Evolutionary conservation across 2,797 vertebrate species (phyloP).

Genomic region (Diglossa cyanea): DNA sequence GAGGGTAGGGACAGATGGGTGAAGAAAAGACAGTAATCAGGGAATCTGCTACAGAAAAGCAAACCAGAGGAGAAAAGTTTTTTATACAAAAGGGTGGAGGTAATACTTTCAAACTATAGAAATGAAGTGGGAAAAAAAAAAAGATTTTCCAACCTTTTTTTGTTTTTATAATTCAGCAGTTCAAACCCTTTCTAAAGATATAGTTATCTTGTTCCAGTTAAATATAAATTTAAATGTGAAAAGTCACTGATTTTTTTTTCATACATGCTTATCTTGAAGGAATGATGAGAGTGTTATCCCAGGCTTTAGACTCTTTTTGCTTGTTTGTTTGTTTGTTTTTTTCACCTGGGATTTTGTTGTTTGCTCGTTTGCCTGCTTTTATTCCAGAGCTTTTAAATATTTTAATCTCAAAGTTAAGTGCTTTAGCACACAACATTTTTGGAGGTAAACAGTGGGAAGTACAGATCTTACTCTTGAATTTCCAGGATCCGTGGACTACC

Average conservation of each 20-base stretch:
- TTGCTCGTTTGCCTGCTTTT: background rate
- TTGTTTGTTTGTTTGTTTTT: background rate
- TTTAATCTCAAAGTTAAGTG: background rate
- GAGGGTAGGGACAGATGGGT: background rate
- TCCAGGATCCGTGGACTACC: background rate
- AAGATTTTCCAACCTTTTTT: background rate
- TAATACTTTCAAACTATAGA: background rate
- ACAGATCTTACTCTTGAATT: background rate
- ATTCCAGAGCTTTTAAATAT: background rate
- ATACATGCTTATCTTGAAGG: background rate
- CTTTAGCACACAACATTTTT: background rate
- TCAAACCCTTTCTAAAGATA: background rate
- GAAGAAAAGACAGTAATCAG: background rate
- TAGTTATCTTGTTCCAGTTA: background rate
- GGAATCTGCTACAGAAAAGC: background rate
- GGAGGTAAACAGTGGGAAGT: background rate
- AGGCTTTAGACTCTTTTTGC: background rate
- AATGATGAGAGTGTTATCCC: background rate
- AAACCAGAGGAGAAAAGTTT: background rate
- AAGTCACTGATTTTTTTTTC: background rate
- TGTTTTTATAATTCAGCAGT: background rate
- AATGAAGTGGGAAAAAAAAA: background rate
- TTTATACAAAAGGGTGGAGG: background rate
- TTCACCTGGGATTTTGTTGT: background rate
- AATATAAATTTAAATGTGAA: background rate